Evolutionary conservation across 2,113 vertebrate genomes (phyloP), one percentile per base, ranked within the genome.

Genomic region (Herpetotheres cachinnans): DNA sequence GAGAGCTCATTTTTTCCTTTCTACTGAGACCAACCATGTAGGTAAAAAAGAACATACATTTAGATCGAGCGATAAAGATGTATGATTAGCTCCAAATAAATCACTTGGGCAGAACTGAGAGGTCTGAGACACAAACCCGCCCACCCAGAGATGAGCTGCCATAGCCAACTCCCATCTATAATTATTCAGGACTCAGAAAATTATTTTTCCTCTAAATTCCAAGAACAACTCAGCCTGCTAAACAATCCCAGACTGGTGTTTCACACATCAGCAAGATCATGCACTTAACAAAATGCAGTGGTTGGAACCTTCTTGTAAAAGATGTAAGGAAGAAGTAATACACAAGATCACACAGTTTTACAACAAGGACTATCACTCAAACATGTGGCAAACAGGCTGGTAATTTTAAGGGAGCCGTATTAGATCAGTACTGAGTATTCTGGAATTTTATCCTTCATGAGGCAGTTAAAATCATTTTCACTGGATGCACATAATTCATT

Each of bases 291-390:
- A 49, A 49, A 44, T 0, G 17, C 27, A 18, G 40, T 8, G 24
- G 27, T 46, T 81, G 36, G 44, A 79, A 46, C 4, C 15, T 52
- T 22, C 40, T 16, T 0, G 0, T 14, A 52, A 24, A 58, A 61
- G 46, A 15, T 0, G 0, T 10, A 21, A 61, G 14, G 54, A 78
- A 55, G 55, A 32, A 72, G 26, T 11, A 42, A 73, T 7, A 30
- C 16, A 9, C 16, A 32, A 34, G 7, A 38, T 34, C 18, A 61
- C 29, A 12, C 10, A 32, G 6, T 30, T 42, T 70, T 40, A 46
- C 18, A 54, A 16, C 16, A 47, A 29, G 25, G 40, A 26, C 3
- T 4, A 16, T 22, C 22, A 20, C 62, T 81, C 38, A 44, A 42
- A 44, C 20, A 20, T 2, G 4, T 8, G 44, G 15, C 27, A 42